phyloP scores from a whole-genome alignment of 2,113 vertebrate species.

The Apodemus speciosus region DNA sequence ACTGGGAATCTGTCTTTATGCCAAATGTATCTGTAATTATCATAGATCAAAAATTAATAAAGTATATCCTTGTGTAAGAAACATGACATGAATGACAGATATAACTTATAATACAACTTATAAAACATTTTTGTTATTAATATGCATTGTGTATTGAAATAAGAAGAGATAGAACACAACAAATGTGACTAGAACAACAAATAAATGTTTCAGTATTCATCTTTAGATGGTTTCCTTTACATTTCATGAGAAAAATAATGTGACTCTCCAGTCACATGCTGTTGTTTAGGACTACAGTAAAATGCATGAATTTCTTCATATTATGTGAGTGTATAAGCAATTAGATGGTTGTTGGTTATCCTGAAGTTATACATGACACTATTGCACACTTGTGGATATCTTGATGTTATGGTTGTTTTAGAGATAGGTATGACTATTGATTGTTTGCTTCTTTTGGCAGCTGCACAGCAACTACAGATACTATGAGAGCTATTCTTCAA shows the following conservation, averaged over 20 bases:
- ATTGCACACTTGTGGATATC: background rate
- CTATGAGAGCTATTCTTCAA: too few relatives aligned
- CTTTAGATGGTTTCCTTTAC: background rate
- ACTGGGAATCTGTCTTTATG: background rate
- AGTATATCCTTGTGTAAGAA: background rate
- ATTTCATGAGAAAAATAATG: background rate
- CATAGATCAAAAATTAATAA: background rate
- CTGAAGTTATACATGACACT: background rate
- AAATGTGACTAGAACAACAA: background rate
- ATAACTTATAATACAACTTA: background rate
- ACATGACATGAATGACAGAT: background rate
- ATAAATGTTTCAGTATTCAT: background rate
- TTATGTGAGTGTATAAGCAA: accelerated
- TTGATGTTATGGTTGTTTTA: background rate
- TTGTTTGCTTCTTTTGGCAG: background rate
- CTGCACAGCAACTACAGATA: background rate
- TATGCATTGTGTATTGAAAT: background rate
- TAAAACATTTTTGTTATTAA: background rate
- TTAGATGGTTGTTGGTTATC: background rate
- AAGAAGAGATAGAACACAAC: background rate
- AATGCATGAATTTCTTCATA: background rate
- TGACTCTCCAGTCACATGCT: background rate
- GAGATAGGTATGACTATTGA: background rate
- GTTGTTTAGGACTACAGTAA: background rate
- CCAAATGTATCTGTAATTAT: background rate